Evolutionary conservation across 2,888 invertebrate species (phyloP).

Genomic region (Hecatera dysodea): DNA sequence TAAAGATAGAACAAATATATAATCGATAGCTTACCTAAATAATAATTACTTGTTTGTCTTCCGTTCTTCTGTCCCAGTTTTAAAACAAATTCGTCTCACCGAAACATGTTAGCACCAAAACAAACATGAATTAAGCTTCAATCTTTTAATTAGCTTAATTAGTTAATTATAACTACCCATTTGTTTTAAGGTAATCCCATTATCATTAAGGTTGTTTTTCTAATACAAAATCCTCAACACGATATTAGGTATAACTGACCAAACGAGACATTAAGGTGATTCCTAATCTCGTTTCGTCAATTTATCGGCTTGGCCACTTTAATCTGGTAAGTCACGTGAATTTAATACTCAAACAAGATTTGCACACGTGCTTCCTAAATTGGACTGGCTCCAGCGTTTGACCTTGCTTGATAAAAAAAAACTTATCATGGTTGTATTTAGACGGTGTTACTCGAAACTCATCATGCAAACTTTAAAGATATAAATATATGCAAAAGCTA

Average conservation of each 20-base stretch:
- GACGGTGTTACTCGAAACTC: neutral
- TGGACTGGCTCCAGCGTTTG: slow-evolving; percentile 15
- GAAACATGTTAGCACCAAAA: slow-evolving; percentile 8
- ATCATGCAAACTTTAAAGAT: neutral
- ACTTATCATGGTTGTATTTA: neutral
- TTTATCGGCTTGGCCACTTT: slow-evolving; percentile 49
- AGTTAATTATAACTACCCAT: slow-evolving; percentile 15
- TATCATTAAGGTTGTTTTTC: slow-evolving; percentile 14
- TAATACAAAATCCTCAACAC: neutral
- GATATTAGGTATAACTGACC: slow-evolving; percentile 1
- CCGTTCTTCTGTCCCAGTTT: neutral
- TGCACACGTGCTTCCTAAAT: slow-evolving; percentile 45
- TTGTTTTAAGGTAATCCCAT: slow-evolving; percentile 25
- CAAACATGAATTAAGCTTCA: neutral
- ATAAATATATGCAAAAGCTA: too few species aligned
- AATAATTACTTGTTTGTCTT: slow-evolving; percentile 13
- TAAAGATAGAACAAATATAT: neutral
- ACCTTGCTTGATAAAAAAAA: slow-evolving; percentile 12
- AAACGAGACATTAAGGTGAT: slow-evolving; percentile 34
- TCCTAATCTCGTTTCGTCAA: slow-evolving; percentile 49
- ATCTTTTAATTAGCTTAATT: slow-evolving; percentile 4
- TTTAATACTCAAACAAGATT: slow-evolving; percentile 41
- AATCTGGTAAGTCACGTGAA: slow-evolving; percentile 56
- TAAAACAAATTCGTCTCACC: neutral
- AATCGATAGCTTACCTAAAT: neutral